Evolutionary conservation across 2,888 invertebrate species (phyloP).

Genomic region (Drosophila percnosoma): DNA sequence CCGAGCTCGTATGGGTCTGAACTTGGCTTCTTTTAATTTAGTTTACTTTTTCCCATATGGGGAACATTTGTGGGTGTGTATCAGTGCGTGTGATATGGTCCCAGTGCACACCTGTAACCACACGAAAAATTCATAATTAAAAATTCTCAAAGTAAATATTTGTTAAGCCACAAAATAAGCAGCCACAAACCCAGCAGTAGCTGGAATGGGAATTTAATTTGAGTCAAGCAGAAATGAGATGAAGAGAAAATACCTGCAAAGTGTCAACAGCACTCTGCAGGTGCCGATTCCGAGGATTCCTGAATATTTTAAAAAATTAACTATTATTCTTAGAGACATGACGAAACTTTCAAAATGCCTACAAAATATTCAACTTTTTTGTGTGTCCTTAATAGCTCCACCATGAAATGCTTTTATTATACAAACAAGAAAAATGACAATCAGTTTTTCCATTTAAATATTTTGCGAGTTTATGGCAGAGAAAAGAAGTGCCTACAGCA

Average conservation of each 20-base stretch:
- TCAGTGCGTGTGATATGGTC: conserved; percentile 27
- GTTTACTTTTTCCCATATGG: neutral
- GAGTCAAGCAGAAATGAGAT: neutral
- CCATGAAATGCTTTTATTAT: conserved; percentile 20
- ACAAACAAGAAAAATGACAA: conserved; percentile 29
- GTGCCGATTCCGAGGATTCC: too few relatives aligned
- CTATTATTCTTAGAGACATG: neutral
- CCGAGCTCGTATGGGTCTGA: conserved; percentile 15
- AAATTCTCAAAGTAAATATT: conserved; percentile 48
- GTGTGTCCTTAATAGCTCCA: conserved; percentile 6
- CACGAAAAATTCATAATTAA: conserved; percentile 36
- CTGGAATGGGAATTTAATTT: conserved; percentile 21
- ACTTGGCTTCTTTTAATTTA: conserved; percentile 6
- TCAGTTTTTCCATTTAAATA: conserved; percentile 15
- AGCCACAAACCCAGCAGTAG: neutral
- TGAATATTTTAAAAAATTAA: neutral
- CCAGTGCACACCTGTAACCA: conserved; percentile 2
- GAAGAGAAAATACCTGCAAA: neutral
- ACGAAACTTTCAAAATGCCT: neutral
- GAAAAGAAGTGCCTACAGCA: neutral
- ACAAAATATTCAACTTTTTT: neutral
- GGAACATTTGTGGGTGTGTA: neutral
- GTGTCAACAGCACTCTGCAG: neutral
- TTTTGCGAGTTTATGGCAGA: neutral
- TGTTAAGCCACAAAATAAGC: conserved; percentile 28